Evolutionary conservation across 2,888 invertebrate genomes (phyloP).

Genomic region (Biston betularia): DNA sequence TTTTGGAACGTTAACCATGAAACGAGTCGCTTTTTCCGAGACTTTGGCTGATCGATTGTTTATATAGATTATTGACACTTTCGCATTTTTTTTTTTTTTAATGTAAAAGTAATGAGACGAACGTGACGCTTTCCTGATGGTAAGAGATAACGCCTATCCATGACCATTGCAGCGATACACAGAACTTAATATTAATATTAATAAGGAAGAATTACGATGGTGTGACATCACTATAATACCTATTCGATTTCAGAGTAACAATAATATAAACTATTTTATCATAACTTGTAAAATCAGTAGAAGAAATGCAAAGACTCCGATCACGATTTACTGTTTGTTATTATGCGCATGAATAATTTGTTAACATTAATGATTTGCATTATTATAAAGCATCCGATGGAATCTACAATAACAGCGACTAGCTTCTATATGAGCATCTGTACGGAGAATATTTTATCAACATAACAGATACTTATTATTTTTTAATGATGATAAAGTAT

Average conservation of each 20-base stretch:
- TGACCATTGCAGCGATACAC: too few relatives aligned
- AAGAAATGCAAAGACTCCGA: slow-evolving; percentile 70
- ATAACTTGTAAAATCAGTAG: slow-evolving; percentile 54
- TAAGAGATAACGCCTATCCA: too few relatives aligned
- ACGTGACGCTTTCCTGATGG: too few relatives aligned
- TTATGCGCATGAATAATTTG: slow-evolving; percentile 85
- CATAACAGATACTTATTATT: background rate
- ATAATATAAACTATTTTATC: slow-evolving; percentile 52
- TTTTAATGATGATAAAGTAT: background rate
- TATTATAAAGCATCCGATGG: slow-evolving; percentile 73
- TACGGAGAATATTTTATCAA: background rate
- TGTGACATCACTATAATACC: too few relatives aligned
- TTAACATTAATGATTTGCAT: slow-evolving; percentile 79
- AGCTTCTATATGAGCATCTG: slow-evolving; percentile 1
- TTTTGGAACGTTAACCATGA: too few relatives aligned
- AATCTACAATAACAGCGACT: slow-evolving; percentile 66
- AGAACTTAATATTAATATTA: too few relatives aligned
- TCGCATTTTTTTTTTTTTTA: too few relatives aligned
- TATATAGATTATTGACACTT: too few relatives aligned
- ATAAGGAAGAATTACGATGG: too few relatives aligned
- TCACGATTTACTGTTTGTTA: slow-evolving; percentile 77
- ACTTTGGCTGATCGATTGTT: too few relatives aligned
- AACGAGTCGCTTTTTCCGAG: too few relatives aligned
- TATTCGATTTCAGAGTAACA: slow-evolving; percentile 26
- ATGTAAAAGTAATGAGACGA: too few relatives aligned